Percentiles rank a stretch among this genome's conserved stretches.
phyloP scores from a whole-genome alignment of 30 jellyfish, hydroid and myxozoan species.

The Phacellophora camtschatica region DNA sequence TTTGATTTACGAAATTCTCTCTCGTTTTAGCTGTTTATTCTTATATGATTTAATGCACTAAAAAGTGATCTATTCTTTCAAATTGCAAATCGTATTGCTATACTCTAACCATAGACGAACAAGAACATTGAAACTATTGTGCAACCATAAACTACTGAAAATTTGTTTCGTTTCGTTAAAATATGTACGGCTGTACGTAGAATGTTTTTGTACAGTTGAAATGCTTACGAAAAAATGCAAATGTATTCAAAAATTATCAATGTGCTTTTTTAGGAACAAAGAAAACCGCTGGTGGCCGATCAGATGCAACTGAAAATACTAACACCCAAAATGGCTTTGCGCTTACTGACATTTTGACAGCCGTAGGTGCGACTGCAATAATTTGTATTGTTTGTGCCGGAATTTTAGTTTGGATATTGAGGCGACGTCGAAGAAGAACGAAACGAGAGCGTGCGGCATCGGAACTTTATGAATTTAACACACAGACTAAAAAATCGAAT shows the following conservation, averaged over 20 bases:
- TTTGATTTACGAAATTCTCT: too few relatives aligned
- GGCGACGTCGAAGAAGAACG: constrained; percentile 23
- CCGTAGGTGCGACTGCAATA: constrained; percentile 43
- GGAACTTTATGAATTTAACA: neutral
- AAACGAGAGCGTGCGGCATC: neutral
- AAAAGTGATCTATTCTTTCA: too few relatives aligned
- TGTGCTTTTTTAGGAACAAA: neutral
- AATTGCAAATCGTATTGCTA: too few relatives aligned
- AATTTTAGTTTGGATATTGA: constrained; percentile 10
- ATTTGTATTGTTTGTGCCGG: constrained; percentile 38
- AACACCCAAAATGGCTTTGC: constrained; percentile 24
- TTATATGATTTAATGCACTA: too few relatives aligned
- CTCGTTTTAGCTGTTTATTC: too few relatives aligned
- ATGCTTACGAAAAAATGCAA: too few relatives aligned
- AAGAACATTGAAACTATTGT: too few relatives aligned
- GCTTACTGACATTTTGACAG: constrained; percentile 43
- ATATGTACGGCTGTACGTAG: too few relatives aligned
- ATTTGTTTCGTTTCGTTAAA: too few relatives aligned
- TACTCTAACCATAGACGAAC: too few relatives aligned
- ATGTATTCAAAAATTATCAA: neutral
- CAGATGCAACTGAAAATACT: neutral
- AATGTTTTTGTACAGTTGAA: too few relatives aligned
- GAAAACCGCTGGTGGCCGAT: constrained; percentile 15
- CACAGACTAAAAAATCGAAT: neutral
- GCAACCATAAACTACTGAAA: too few relatives aligned